Conservation (phyloP, 2,888 invertebrate genomes). For the Aelia acuminata region DNA sequence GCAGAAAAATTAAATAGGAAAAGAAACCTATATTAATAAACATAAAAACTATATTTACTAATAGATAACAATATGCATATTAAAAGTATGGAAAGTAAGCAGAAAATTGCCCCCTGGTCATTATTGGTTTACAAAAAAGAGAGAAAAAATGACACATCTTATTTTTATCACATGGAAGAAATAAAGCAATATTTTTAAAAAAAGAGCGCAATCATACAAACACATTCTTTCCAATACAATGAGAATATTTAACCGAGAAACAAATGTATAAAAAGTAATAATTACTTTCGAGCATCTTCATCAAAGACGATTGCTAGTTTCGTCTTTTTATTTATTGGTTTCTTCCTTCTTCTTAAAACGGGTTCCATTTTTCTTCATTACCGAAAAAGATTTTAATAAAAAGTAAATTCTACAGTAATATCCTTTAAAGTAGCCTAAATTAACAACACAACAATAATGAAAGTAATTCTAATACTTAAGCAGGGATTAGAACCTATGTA, state of each 20-base stretch:
- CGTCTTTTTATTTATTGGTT: constrained; percentile 71
- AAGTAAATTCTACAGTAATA: neutral
- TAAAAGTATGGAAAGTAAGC: too few relatives aligned
- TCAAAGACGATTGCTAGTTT: constrained; percentile 75
- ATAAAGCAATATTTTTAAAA: neutral
- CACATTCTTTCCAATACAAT: neutral
- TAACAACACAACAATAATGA: too few relatives aligned
- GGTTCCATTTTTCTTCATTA: constrained; percentile 34
- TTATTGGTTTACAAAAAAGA: too few relatives aligned
- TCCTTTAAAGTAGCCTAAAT: neutral
- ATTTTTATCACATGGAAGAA: neutral
- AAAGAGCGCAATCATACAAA: neutral
- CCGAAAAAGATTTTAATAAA: neutral
- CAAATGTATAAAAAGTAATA: constrained; percentile 66
- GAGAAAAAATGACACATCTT: neutral
- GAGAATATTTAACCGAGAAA: neutral
- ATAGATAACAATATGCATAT: too few relatives aligned
- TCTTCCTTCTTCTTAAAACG: constrained; percentile 64
- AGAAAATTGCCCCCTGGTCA: too few relatives aligned
- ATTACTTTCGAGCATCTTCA: constrained; percentile 74
- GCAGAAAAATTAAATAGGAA: too few relatives aligned
- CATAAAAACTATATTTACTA: too few relatives aligned
- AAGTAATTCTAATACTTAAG: too few relatives aligned
- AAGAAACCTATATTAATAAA: too few relatives aligned
- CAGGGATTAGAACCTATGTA: too few relatives aligned